Evolutionary conservation across 1,140 invertebrate species (phyloP).

Genomic region (Apis mellifera): DNA sequence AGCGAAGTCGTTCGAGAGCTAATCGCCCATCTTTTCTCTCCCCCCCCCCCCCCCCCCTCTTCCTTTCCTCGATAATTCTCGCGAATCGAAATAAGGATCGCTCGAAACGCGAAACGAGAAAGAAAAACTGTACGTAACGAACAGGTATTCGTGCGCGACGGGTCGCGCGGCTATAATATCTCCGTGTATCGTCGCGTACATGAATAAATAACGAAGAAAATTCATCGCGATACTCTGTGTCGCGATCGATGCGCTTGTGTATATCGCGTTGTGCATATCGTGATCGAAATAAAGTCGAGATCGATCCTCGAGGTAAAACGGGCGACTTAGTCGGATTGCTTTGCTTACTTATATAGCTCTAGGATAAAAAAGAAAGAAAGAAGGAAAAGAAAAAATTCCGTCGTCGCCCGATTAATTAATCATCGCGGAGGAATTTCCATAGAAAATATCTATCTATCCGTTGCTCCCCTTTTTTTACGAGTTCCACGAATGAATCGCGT

Average conservation of each 20-base stretch:
- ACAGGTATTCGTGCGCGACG: constrained; percentile 22
- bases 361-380: background rate
- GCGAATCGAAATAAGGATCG: no score
- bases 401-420: constrained; percentile 38
- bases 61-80: no score
- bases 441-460: background rate
- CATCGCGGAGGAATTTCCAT: background rate
- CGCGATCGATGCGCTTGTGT: constrained; percentile 51
- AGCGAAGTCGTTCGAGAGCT: constrained; percentile 52
- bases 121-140: background rate
- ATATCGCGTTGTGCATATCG: constrained; percentile 18
- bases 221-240: constrained; percentile 26
- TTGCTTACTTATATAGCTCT: constrained; percentile 26
- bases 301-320: constrained; percentile 38
- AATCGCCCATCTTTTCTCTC: background rate
- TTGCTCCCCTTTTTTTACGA: no score
- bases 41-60: background rate
- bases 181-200: background rate
- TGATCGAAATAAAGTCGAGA: constrained; percentile 18
- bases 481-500: no score
- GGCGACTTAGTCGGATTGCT: constrained; percentile 24
- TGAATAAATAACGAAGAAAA: constrained; percentile 53
- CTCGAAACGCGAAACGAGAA: background rate
- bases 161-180: constrained; percentile 39
- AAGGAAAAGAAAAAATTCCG: background rate